Conservation (phyloP, 92 coral and sea anemone genomes). For the Bergia puertoricense region DNA sequence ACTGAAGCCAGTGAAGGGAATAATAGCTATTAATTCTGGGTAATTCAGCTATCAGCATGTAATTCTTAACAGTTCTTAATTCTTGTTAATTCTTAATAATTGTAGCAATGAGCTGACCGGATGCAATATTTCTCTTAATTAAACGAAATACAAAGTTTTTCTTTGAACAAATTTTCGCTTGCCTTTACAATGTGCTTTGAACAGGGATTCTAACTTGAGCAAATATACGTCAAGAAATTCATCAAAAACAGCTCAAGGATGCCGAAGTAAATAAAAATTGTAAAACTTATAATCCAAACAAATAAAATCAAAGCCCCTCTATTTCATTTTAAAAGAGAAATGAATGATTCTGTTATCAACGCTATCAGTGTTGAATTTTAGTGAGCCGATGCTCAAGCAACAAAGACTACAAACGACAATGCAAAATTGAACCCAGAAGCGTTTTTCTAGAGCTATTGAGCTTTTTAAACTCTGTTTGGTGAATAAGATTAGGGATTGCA, state of each 20-base stretch:
- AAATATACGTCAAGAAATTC: background rate
- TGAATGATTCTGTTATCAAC: background rate
- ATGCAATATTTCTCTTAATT: background rate
- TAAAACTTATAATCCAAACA: background rate
- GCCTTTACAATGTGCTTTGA: no score
- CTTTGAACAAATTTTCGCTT: no score
- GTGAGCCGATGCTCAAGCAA: no score
- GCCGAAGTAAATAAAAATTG: background rate
- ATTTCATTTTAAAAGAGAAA: background rate
- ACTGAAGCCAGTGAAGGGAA: no score
- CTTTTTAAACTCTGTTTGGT: background rate
- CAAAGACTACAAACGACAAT: no score
- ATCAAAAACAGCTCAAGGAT: background rate
- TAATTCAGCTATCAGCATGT: no score
- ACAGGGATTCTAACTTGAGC: background rate
- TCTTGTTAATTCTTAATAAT: background rate
- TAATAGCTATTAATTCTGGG: no score
- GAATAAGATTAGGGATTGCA: background rate
- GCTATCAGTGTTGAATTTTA: background rate
- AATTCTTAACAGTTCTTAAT: no score
- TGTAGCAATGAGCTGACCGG: background rate
- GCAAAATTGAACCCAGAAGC: no score
- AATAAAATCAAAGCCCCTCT: background rate
- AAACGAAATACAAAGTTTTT: background rate
- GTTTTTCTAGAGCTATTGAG: background rate